Percentiles rank a stretch among this genome's conserved stretches.
phyloP scores from a whole-genome alignment of 2,797 vertebrate genomes.

The Phylloscopus collybita region DNA sequence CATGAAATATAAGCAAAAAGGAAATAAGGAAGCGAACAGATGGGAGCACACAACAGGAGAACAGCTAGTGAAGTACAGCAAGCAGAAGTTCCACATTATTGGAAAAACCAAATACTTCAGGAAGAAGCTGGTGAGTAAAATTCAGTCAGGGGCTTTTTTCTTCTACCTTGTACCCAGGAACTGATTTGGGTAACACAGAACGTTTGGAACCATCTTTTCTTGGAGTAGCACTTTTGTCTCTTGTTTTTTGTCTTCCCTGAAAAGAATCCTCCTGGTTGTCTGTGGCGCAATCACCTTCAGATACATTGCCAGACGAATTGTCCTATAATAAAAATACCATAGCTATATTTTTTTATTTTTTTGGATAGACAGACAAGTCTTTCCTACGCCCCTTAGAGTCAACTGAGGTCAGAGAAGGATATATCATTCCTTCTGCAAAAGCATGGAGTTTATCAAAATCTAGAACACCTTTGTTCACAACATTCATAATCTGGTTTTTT shows the following conservation, averaged over 20 bases:
- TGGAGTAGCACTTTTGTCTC: constrained; percentile 87
- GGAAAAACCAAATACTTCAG: constrained; percentile 59
- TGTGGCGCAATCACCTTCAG: constrained; percentile 89
- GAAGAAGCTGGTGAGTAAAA: constrained; percentile 82
- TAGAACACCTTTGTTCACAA: neutral
- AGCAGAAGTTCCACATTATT: constrained; percentile 66
- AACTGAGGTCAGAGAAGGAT: constrained; percentile 14
- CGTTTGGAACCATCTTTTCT: constrained; percentile 91
- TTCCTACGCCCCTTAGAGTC: neutral
- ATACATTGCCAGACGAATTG: constrained; percentile 94
- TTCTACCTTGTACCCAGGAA: constrained; percentile 99
- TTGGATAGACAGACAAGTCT: constrained; percentile 30
- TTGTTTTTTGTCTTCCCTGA: constrained; percentile 86
- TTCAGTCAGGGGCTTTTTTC: constrained; percentile 98
- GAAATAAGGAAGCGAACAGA: constrained; percentile 65
- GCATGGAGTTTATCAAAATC: neutral
- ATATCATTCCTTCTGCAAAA: constrained; percentile 29
- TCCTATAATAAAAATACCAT: constrained; percentile 82
- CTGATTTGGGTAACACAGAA: constrained; percentile 90
- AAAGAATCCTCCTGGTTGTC: constrained; percentile 88
- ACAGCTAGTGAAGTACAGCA: constrained; percentile 65
- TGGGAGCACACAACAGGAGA: constrained; percentile 66
- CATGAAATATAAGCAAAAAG: constrained; percentile 65
- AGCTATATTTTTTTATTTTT: constrained; percentile 49
- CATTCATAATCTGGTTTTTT: neutral